Conservation (phyloP, 2,888 invertebrate genomes). For the Pseudoips prasinana region DNA sequence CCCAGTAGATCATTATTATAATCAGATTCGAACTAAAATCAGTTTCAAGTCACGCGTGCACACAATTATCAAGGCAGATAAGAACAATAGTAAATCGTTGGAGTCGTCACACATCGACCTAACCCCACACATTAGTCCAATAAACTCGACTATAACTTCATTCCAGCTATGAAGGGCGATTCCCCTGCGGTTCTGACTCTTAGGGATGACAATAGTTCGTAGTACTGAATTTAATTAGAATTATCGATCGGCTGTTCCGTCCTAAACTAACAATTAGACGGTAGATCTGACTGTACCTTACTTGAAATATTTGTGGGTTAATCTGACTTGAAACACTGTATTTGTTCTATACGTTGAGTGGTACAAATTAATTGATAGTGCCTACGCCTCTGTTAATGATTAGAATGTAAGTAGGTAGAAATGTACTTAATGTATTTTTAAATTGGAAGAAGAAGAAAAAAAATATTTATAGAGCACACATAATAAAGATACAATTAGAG, state of each 20-base stretch:
- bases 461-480: too few species aligned
- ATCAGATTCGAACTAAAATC: too few species aligned
- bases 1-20: too few species aligned
- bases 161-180: constrained; percentile 68
- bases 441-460: too few species aligned
- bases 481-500: too few species aligned
- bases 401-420: too few species aligned
- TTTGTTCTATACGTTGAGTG: too few species aligned
- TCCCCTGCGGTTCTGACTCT: constrained; percentile 56
- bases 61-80: constrained; percentile 15
- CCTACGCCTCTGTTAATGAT: too few species aligned
- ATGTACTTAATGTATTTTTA: too few species aligned
- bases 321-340: too few species aligned
- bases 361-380: too few species aligned
- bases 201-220: constrained; percentile 56
- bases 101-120: constrained; percentile 36
- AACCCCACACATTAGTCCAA: constrained; percentile 75
- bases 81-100: constrained; percentile 27
- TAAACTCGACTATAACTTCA: constrained; percentile 81
- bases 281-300: constrained; percentile 24
- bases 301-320: constrained; percentile 32
- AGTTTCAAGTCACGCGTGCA: not conserved
- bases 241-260: constrained; percentile 56
- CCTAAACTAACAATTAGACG: constrained; percentile 49
- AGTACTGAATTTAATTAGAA: constrained; percentile 66